Percentiles rank a stretch among this genome's conserved stretches.
phyloP scores from a whole-genome alignment of 2,888 invertebrate genomes.

The Unio delphinus region DNA sequence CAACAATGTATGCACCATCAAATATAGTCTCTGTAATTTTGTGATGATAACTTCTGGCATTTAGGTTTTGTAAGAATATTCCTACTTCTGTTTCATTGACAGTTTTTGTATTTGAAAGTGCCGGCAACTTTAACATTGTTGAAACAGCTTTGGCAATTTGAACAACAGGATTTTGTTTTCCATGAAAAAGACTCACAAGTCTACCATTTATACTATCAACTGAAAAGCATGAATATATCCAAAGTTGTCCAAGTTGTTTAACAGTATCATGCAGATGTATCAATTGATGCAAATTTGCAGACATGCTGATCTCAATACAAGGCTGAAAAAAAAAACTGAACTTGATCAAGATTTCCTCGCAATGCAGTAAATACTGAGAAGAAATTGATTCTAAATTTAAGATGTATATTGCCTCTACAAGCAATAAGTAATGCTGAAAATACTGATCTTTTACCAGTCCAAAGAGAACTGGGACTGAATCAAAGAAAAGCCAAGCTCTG shows the following conservation, averaged over 20 bases:
- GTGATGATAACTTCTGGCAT: too few species aligned
- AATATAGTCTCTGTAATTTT: too few species aligned
- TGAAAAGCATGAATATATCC: conserved; percentile 6
- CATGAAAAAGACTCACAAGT: conserved; percentile 9
- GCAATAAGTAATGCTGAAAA: conserved; percentile 7
- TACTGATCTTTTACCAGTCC: conserved; percentile 1
- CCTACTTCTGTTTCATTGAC: too few species aligned
- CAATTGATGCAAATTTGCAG: conserved; percentile 11
- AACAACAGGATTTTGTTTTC: neutral
- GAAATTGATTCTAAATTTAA: conserved; percentile 9
- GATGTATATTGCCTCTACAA: conserved; percentile 7
- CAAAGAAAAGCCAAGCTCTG: conserved; percentile 7
- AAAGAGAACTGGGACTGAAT: conserved; percentile 7
- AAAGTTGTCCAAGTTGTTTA: conserved; percentile 6
- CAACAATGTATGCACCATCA: too few species aligned
- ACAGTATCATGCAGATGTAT: conserved; percentile 10
- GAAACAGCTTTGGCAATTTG: conserved; percentile 9
- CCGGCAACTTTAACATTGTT: conserved; percentile 2
- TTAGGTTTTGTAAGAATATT: too few species aligned
- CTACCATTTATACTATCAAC: conserved; percentile 11
- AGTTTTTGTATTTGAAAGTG: neutral
- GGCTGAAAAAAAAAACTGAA: conserved; percentile 4
- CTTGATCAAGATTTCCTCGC: neutral
- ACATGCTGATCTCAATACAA: conserved; percentile 7
- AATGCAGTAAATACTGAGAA: neutral